Evolutionary conservation across 1,140 invertebrate species (phyloP).

Genomic region (Ditylenchus dipsaci): DNA sequence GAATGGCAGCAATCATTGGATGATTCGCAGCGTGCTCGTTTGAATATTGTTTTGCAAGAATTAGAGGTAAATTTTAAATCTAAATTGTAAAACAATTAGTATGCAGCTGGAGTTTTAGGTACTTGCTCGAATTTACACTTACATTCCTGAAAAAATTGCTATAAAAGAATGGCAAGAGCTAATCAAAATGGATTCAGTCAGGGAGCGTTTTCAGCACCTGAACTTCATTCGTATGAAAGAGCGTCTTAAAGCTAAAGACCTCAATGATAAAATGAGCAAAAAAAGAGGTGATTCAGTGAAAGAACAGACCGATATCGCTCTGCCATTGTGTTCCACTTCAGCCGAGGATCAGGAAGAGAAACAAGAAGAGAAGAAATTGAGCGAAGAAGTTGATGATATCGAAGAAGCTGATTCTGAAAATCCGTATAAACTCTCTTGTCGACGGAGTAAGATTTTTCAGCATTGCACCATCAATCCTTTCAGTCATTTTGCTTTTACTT

Average conservation of each 20-base stretch:
- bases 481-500: too few species aligned
- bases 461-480: too few species aligned
- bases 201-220: not conserved
- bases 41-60: not conserved
- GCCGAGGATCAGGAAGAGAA: too few species aligned
- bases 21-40: not conserved
- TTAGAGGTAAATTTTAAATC: not conserved
- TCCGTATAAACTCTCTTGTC: too few species aligned
- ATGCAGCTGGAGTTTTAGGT: not conserved
- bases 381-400: too few species aligned
- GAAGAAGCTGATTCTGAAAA: too few species aligned
- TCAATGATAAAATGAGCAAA: not conserved
- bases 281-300: not conserved
- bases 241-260: not conserved
- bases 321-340: too few species aligned
- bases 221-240: not conserved
- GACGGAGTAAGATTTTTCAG: too few species aligned
- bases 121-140: not conserved
- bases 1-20: not conserved
- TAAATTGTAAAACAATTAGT: not conserved
- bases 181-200: not conserved
- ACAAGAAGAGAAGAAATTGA: too few species aligned
- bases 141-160: constrained; percentile 1
- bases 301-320: too few species aligned
- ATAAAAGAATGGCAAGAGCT: not conserved